Evolutionary conservation across 2,888 invertebrate genomes (phyloP), one percentile per base, ranked within the genome.

Genomic region (Melieria crassipennis): DNA sequence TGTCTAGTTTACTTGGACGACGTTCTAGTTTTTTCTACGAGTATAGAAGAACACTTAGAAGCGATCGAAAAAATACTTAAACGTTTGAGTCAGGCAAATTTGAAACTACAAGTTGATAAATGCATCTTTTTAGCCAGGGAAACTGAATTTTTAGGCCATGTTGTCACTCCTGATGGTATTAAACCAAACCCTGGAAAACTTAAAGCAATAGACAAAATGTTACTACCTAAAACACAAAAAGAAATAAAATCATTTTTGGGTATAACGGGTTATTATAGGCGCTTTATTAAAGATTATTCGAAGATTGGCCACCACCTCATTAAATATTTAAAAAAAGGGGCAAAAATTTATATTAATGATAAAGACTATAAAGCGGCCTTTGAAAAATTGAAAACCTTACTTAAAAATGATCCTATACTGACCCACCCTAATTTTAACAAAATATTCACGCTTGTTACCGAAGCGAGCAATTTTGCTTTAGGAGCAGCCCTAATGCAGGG

Each of bases 1-100:
- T 69, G 65, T 13, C 42, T 68, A n/a, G 77, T 79, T 0, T 83
- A 81, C 72, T 69, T 81, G 45, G 81, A 83, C 69, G 81, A 83
- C 61, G 78, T 80, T n/a, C 69, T 82, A 30, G 69, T 74, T 71
- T 82, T 80, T 57, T 77, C 79, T 48, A 79, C 81, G 75, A 76
- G 58, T 10, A 13, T 75, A 43, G 65, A 75, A 71, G 76, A 77
- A 61, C 66, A 76, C 55, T 65, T 72, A 48, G 9, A 70, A 4
- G 47, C 52, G 55, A 13, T 71, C 57, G 56, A 70, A 4, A 70
- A 69, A 65, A 57, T 75, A 10, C 70, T 10, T 9, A 65, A 60
- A 52, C 57, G 9, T 63, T 76, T 13, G 45, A 68, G 9, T 9
- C 64, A 50, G 64, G 57, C 11, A 69, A 75, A 58, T 11, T 76